Evolutionary conservation across 2,797 vertebrate genomes (phyloP).

Genomic region (Dromococcyx pavoninus): DNA sequence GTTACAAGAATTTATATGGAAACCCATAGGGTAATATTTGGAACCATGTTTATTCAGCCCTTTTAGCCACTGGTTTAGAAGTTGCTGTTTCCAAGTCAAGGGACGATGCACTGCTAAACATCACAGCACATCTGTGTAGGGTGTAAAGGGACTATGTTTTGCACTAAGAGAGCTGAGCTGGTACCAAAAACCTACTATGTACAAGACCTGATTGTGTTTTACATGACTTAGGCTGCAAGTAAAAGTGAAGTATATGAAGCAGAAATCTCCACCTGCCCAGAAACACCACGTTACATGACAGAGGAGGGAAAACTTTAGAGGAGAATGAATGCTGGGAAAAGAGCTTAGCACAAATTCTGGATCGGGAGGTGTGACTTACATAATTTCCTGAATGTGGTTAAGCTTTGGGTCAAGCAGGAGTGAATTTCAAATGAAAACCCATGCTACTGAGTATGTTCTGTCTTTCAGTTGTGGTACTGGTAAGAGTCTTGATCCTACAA

Average conservation of each 20-base stretch:
- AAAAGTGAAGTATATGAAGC: not conserved
- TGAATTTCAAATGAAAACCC: not conserved
- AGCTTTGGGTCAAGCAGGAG: not conserved
- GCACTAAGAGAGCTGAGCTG: not conserved
- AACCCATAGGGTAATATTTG: not conserved
- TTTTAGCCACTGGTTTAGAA: not conserved
- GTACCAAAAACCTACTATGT: not conserved
- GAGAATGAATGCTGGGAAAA: slow-evolving; percentile 26
- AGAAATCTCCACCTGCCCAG: slow-evolving; percentile 30
- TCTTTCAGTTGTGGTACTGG: not conserved
- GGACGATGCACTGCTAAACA: not conserved
- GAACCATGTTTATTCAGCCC: not conserved
- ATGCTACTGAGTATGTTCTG: not conserved
- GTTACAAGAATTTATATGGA: not conserved
- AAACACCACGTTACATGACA: slow-evolving; percentile 40
- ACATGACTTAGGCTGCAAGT: slow-evolving; percentile 6
- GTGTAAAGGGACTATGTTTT: not conserved
- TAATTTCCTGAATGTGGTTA: not conserved
- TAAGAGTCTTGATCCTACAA: not conserved
- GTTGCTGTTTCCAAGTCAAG: not conserved
- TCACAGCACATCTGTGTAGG: not conserved
- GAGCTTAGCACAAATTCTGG: slow-evolving; percentile 29
- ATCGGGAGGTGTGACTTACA: not conserved
- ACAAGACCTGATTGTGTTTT: not conserved
- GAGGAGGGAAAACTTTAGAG: slow-evolving; percentile 3